These are phyloP conservation scores for Scolopax rusticola DNA, from an alignment of 2,797 vertebrate species.

Conservation along the genomic window DNA sequence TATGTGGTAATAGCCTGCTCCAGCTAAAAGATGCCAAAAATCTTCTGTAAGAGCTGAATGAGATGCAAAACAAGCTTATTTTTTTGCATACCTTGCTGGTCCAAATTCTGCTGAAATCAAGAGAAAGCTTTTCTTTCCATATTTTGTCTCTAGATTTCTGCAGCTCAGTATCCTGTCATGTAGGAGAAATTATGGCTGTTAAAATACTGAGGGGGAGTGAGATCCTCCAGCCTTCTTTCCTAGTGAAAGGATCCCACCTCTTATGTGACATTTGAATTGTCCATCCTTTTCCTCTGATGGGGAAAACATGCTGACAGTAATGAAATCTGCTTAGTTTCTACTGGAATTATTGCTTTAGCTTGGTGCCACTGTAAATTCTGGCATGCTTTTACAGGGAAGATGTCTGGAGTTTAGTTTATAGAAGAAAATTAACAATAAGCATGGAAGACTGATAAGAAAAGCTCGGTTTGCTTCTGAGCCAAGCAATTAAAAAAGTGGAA, in stretches of 20 bases:
- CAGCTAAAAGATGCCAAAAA: background rate
- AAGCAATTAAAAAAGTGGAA: background rate
- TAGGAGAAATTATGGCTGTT: background rate
- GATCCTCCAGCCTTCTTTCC: background rate
- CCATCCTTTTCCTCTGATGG: conserved; percentile 42
- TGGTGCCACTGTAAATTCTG: conserved; percentile 59
- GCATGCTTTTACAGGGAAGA: conserved; percentile 29
- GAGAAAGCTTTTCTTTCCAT: background rate
- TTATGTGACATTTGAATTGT: conserved; percentile 11
- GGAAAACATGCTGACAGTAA: conserved; percentile 62
- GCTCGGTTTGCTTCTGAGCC: conserved; percentile 13
- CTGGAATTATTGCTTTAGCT: conserved; percentile 41
- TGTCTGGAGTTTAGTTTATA: conserved; percentile 48
- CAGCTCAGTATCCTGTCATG: background rate
- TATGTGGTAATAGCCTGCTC: background rate
- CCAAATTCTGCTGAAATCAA: background rate
- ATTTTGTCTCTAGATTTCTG: background rate
- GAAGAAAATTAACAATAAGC: conserved; percentile 53
- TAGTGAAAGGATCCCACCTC: background rate
- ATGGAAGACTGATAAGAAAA: conserved; percentile 54
- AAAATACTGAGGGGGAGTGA: background rate
- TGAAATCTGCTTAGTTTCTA: conserved; percentile 27
- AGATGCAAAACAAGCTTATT: background rate
- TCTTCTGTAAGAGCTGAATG: background rate
- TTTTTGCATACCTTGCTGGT: background rate